Percentiles rank a stretch among this genome's conserved stretches.
Evolutionary conservation across 2,797 vertebrate species (phyloP).

Genomic region (Hephaestus fuliginosus): DNA sequence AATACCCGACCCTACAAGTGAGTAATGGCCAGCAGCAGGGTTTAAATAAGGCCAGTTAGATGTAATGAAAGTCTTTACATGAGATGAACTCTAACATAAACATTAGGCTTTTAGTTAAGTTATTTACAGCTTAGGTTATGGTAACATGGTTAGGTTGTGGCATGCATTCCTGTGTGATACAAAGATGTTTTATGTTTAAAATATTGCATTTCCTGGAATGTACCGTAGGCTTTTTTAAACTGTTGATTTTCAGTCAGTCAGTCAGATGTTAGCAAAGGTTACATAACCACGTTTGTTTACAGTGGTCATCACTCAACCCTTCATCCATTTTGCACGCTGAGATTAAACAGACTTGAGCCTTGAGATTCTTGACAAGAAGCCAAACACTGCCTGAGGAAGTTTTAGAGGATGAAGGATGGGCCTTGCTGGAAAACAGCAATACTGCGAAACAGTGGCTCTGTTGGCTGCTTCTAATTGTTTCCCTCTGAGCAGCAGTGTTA

Average conservation of each 20-base stretch:
- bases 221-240: neutral
- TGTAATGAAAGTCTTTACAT: conserved; percentile 9
- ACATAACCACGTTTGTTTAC: conserved; percentile 65
- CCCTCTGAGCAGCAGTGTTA: neutral
- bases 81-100: conserved; percentile 7
- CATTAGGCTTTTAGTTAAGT: neutral
- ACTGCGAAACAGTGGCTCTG: conserved; percentile 47
- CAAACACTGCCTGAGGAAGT: conserved; percentile 54
- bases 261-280: conserved; percentile 38
- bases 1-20: conserved; percentile 94
- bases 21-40: conserved; percentile 64
- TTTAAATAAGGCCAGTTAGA: conserved; percentile 20
- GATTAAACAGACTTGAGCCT: conserved; percentile 59
- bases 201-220: conserved; percentile 19
- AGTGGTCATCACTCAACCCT: conserved; percentile 41
- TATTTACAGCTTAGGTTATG: conserved; percentile 5
- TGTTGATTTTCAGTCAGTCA: conserved; percentile 6
- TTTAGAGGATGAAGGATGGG: conserved; percentile 43
- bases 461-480: conserved; percentile 33
- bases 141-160: too few species aligned
- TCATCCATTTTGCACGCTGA: conserved; percentile 56
- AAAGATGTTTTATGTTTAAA: conserved; percentile 28
- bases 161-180: neutral
- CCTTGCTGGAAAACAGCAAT: conserved; percentile 30
- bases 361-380: conserved; percentile 61